Conservation (phyloP, 2,797 vertebrate species). For the Sebastes melanostomus region DNA sequence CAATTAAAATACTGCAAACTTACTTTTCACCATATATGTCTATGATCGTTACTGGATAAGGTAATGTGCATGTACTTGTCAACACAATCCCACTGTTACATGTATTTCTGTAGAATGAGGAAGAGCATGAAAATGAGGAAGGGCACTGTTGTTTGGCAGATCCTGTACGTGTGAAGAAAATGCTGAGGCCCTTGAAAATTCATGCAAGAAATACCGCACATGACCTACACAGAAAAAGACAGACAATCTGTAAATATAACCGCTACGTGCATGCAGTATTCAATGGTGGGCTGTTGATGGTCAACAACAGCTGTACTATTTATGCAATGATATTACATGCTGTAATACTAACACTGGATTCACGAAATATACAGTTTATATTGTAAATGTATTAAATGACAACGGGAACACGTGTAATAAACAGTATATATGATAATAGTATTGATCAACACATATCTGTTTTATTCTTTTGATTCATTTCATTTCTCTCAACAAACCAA, state of each 20-base stretch:
- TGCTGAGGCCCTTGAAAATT: too few relatives aligned
- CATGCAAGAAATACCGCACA: too few relatives aligned
- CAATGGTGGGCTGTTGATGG: not conserved
- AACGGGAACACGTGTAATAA: too few relatives aligned
- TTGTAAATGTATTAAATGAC: too few relatives aligned
- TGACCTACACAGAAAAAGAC: not conserved
- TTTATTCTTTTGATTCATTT: too few relatives aligned
- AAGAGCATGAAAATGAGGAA: not conserved
- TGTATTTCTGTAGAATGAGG: not conserved
- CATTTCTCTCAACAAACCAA: too few relatives aligned
- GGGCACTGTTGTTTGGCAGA: too few relatives aligned
- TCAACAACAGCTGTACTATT: not conserved
- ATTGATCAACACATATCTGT: too few relatives aligned
- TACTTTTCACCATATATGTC: not conserved
- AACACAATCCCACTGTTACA: not conserved
- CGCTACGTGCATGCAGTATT: accelerated
- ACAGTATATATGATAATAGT: accelerated
- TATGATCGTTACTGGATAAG: not conserved
- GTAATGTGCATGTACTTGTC: too few relatives aligned
- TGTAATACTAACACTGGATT: not conserved
- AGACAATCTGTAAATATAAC: not conserved
- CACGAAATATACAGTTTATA: not conserved
- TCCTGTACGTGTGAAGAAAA: too few relatives aligned
- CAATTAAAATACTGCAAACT: not conserved
- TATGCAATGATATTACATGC: not conserved